Base-by-base conservation (phyloP, 2,888 invertebrate species). In the Cotesia congregata region DNA sequence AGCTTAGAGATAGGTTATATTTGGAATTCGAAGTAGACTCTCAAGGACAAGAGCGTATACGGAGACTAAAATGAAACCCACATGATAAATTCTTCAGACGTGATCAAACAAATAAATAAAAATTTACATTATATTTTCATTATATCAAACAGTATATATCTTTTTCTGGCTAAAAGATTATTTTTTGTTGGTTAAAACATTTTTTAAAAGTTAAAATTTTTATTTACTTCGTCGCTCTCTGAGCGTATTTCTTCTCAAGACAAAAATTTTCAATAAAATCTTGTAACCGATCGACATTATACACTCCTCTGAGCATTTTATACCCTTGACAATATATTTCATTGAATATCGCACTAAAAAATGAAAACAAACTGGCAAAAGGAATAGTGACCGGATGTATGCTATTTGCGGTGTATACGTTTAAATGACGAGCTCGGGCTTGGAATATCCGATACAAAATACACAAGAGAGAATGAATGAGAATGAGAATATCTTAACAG, bases 341-440 rank as follows among this genome's bases (percentile, higher is more conserved):
- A 84, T 85, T 82, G 84, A 84, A 83, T 84, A 80, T 77, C 77
- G 77, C 79, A 73, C 67, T 79, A 79, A 79, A 80, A 81, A 80
- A 80, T 81, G 72, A 40, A 85, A 85, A 84, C 83, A 86, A 85
- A 85, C 84, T 83, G 80, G 80, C 80, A 67, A 30, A 72, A 65
- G 73, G 67, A 50, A 72, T 40, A 67, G 73, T 41, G 7, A 65
- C 64, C 65, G 73, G 38, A 20, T 60, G 60, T 65, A 30, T 65
- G 40, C 40, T 50, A 20, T 50, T 64, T 40, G 72, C 72, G 62
- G 50, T 50, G 6, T 15, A 15, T 41, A 67, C 50, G 73, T 75
- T 74, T 81, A 77, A 75, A 76, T 79, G 75, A 50, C 61, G 72
- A 67, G 71, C 72, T 12, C 50, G 72, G 62, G 71, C 72, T 12